A percentile compares a stretch with the other conserved stretches of the same genome.
Evolutionary conservation across 2,113 vertebrate species (phyloP).

Genomic region (Hippocampus abdominalis): DNA sequence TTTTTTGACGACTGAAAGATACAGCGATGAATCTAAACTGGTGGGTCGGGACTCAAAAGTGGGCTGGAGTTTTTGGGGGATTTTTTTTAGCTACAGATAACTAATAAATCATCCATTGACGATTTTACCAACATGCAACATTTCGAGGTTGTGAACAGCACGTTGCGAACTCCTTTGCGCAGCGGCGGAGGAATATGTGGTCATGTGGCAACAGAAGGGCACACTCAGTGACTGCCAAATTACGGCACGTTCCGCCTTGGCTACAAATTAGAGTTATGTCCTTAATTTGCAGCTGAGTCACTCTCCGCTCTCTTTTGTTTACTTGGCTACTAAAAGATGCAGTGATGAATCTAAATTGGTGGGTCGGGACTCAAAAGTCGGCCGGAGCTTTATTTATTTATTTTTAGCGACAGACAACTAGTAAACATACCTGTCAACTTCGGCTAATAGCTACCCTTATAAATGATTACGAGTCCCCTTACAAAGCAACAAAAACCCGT

Average conservation of each 20-base stretch:
- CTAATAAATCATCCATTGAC: neutral
- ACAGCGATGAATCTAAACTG: neutral
- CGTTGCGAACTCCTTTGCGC: no score
- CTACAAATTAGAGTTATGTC: no score
- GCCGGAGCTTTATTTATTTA: conserved; percentile 16
- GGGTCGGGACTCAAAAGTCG: no score
- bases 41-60: neutral
- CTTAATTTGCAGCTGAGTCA: conserved; percentile 38
- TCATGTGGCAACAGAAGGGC: neutral
- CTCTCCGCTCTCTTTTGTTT: neutral
- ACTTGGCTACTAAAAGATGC: neutral
- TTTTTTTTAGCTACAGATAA: neutral
- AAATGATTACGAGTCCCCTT: no score
- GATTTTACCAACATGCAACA: neutral
- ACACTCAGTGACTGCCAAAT: no score
- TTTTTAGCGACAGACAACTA: no score
- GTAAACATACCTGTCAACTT: no score
- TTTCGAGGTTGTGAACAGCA: no score
- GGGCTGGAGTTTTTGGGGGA: conserved; percentile 11
- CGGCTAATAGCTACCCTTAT: no score
- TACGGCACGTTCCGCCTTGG: no score
- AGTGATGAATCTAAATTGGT: neutral
- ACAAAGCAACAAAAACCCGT: no score
- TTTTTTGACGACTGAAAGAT: neutral
- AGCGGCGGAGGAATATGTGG: neutral